These are phyloP conservation scores for Pangasius djambal DNA, from an alignment of 2,797 vertebrate species.

Conservation along the genomic window DNA sequence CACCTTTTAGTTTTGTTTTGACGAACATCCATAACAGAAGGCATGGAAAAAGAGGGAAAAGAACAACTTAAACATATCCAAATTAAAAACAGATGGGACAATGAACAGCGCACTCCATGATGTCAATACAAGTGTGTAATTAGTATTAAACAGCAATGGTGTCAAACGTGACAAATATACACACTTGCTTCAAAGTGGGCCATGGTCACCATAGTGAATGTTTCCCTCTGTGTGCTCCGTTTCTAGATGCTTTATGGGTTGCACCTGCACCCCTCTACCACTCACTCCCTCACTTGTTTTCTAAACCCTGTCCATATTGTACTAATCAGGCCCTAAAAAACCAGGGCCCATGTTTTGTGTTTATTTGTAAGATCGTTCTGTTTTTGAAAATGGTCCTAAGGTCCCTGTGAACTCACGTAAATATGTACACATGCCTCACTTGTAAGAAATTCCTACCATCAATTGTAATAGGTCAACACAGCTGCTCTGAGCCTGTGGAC, in stretches of 20 bases:
- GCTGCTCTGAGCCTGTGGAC: constrained; percentile 40
- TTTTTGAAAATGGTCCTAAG: constrained; percentile 26
- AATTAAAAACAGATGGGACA: constrained; percentile 24
- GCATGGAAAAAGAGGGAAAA: background rate
- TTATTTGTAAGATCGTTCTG: constrained; percentile 57
- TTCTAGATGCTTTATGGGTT: constrained; percentile 49
- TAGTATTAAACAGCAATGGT: constrained; percentile 37
- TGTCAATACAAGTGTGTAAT: constrained; percentile 39
- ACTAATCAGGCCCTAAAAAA: constrained; percentile 36
- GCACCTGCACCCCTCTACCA: constrained; percentile 47
- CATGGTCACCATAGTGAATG: background rate
- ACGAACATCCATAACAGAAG: background rate
- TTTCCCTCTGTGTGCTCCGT: background rate
- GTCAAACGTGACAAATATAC: background rate
- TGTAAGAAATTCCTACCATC: constrained; percentile 45
- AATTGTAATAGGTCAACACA: constrained; percentile 48
- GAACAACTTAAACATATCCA: background rate
- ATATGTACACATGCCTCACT: background rate
- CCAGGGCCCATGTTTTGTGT: constrained; percentile 36
- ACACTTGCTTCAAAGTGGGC: constrained; percentile 28
- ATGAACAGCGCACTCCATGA: background rate
- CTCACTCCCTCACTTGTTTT: background rate
- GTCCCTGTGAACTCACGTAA: constrained; percentile 24
- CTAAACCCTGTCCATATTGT: constrained; percentile 3
- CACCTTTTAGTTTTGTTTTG: background rate